Percentiles rank a stretch among this genome's conserved stretches.
Conservation (phyloP, 2,113 vertebrate genomes). For the Python bivittatus region DNA sequence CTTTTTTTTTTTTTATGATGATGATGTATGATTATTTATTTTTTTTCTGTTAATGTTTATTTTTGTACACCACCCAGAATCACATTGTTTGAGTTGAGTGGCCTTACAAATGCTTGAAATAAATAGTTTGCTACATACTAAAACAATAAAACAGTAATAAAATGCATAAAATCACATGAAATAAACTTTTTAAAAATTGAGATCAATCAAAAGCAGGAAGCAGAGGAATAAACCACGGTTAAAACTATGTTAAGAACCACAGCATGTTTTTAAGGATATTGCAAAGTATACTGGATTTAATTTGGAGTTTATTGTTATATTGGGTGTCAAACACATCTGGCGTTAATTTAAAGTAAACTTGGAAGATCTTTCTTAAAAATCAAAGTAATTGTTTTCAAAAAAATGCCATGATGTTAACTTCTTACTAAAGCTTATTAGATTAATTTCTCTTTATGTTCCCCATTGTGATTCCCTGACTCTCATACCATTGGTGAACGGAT, state of each 20-base stretch:
- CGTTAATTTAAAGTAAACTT: not conserved
- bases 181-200: not conserved
- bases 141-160: not conserved
- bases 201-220: not conserved
- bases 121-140: not conserved
- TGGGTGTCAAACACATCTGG: not conserved
- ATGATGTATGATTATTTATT: not conserved
- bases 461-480: not conserved
- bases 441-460: no score
- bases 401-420: not conserved
- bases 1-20: not conserved
- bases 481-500: not conserved
- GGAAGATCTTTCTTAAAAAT: not conserved
- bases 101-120: not conserved
- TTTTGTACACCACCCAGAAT: not conserved
- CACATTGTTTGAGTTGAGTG: not conserved
- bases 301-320: not conserved
- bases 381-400: not conserved
- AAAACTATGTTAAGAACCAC: not conserved
- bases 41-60: not conserved
- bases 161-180: not conserved
- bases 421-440: not conserved
- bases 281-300: not conserved
- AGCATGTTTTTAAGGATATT: not conserved
- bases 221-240: not conserved